Base-by-base conservation (phyloP, 2,888 invertebrate genomes). In the Suillia variegata region DNA sequence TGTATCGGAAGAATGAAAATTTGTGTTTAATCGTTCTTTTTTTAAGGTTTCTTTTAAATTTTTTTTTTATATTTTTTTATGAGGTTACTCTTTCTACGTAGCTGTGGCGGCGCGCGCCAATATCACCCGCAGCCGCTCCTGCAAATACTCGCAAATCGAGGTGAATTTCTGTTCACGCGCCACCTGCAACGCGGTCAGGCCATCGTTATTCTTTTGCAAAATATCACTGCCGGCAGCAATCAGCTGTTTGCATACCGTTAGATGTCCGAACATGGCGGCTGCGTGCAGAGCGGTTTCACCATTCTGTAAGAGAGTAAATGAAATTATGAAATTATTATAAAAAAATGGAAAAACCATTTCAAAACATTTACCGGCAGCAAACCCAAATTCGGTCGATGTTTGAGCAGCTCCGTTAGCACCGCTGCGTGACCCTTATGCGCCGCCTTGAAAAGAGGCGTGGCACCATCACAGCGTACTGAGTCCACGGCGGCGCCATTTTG, bases 391-490 rank as follows among this genome's bases (percentile, higher is more conserved):
- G 96, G 95, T 57, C 89, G 88, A 77, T 90, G 89, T 72, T 89
- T 90, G 59, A 97, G 86, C 66, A 96, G 83, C 78, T 94, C 93
- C 0, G 88, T 87, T 1, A 95, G 91, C 2, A 96, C 96, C 10
- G 91, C 91, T 2, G 90, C 86, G 81, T 95, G 94, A 0, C 96
- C 96, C 84, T 97, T 97, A 82, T 97, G 96, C 33, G 94, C 90
- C 33, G 96, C 96, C 82, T 97, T 97, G 83, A 96, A 96, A 62
- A 97, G 83, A 1, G 96, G 92, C 1, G 96, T 96, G 34, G 96
- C 96, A 47, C 96, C 96, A 83, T 96, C 94, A 84, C 93, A 91
- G 80, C 94, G 85, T 22, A 90, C 86, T 2, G 89, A 85, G 84
- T 96, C 94, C 21, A 93, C 90, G 69, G 85, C 83, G 34, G 94